Conservation (phyloP, 2,797 vertebrate genomes). For the Channallabes apus region DNA sequence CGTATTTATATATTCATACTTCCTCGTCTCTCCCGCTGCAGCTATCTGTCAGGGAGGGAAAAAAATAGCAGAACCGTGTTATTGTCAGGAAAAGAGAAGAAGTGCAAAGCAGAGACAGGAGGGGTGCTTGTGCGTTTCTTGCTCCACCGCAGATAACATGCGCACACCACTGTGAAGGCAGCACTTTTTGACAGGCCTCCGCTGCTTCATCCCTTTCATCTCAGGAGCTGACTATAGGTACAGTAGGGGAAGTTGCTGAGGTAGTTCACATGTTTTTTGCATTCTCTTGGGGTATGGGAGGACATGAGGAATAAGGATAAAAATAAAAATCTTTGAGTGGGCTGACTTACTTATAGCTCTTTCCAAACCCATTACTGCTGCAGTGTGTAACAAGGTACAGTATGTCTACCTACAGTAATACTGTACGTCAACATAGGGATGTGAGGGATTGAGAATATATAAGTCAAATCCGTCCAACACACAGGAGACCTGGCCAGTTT, state of each 20-base stretch:
- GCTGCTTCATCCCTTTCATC: conserved; percentile 51
- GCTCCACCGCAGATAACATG: conserved; percentile 49
- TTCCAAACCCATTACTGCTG: not conserved
- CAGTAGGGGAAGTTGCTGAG: conserved; percentile 19
- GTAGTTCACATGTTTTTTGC: conserved; percentile 10
- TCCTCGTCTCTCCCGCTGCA: conserved; percentile 31
- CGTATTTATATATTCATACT: conserved; percentile 30
- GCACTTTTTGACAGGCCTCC: conserved; percentile 51
- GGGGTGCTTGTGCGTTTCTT: conserved; percentile 26
- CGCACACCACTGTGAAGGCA: conserved; percentile 43
- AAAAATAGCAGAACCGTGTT: conserved; percentile 42
- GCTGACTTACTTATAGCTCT: conserved; percentile 13
- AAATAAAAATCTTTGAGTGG: not conserved
- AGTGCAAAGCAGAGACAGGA: conserved; percentile 32
- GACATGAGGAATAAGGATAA: not conserved
- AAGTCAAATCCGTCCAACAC: not conserved
- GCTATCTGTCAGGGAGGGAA: conserved; percentile 44
- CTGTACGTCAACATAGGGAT: too few species aligned
- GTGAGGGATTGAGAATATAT: not conserved
- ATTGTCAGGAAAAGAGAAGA: conserved; percentile 32
- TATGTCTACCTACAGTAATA: not conserved
- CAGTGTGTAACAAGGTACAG: not conserved
- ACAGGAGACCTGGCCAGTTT: not conserved
- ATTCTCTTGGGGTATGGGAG: not conserved
- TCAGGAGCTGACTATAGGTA: conserved; percentile 46